Base-by-base conservation (phyloP, 2,888 invertebrate species). In the Drosophila demipolita region DNA sequence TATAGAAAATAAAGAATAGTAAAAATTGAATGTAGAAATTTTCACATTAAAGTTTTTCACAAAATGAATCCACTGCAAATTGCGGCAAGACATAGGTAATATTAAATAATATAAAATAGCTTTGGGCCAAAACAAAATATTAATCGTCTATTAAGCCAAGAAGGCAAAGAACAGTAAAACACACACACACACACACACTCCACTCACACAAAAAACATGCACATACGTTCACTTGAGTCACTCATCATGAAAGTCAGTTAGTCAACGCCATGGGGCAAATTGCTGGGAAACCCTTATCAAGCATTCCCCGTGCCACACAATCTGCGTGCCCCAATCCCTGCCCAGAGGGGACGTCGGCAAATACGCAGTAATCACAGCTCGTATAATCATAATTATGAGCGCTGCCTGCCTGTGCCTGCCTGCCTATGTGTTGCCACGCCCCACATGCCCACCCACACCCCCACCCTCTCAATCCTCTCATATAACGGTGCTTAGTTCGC, bases 361-460 rank as follows among this genome's bases (percentile, higher is more conserved):
- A 72, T 60, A 59, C 67, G 75, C 32, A 66, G 71, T 76, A 82
- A 86, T 86, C 87, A 83, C 69, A 70, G 87, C 77, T 86, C 82
- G 74, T 83, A 76, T 86, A 80, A 86, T 74, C 82, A 80, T 82
- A 86, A 82, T 86, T 82, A 82, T 74, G 83, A 50, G 61, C 36
- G 68, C 40, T 60, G 78, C 35, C 64, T 63, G 23, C 23, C 23
- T 23, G 29, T 26, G 29, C 29, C 29, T 29, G 29, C 26, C 40
- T 60, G 78, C 35, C 64, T 63, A 61, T 57, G 23, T 45, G 20
- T 20, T 29, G 48, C 42, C 57, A 59, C 63, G 33, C 53, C 42
- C 40, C 23, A n/a, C 35, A 50, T 40, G 29, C 38, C 45, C 38
- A 45, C 38, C 15, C 35, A 23, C n/a, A 5, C 35, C 35, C 6